A percentile compares a stretch with the other conserved stretches of the same genome.
Conservation (phyloP, 2,888 invertebrate species). For the Cantharis lateralis region DNA sequence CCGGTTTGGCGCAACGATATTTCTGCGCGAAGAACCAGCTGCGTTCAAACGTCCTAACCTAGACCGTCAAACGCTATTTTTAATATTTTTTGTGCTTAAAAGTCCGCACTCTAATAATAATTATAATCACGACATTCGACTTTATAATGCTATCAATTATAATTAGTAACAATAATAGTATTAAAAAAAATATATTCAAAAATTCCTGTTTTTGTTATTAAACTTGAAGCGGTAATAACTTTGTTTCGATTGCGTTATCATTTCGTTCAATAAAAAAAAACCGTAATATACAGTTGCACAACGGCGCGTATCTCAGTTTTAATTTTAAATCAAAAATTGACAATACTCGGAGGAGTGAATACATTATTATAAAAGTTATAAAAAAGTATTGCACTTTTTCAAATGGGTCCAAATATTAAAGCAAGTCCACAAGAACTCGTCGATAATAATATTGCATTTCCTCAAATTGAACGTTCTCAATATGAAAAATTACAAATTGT, state of each 20-base stretch:
- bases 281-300: neutral
- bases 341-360: too few species aligned
- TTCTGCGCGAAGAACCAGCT: too few species aligned
- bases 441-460: neutral
- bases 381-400: neutral
- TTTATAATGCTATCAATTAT: too few species aligned
- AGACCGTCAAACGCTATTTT: too few species aligned
- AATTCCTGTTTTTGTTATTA: neutral
- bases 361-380: too few species aligned
- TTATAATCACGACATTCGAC: too few species aligned
- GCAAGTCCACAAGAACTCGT: neutral
- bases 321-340: neutral
- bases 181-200: neutral
- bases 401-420: neutral
- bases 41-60: too few species aligned
- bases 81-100: too few species aligned
- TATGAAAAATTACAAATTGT: neutral
- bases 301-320: neutral
- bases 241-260: neutral
- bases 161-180: too few species aligned
- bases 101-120: too few species aligned
- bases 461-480: neutral
- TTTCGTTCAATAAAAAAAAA: neutral
- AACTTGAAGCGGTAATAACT: neutral
- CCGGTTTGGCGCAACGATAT: too few species aligned